Conservation (phyloP, 2,797 vertebrate genomes). For the Hypotaenidia okinawae region DNA sequence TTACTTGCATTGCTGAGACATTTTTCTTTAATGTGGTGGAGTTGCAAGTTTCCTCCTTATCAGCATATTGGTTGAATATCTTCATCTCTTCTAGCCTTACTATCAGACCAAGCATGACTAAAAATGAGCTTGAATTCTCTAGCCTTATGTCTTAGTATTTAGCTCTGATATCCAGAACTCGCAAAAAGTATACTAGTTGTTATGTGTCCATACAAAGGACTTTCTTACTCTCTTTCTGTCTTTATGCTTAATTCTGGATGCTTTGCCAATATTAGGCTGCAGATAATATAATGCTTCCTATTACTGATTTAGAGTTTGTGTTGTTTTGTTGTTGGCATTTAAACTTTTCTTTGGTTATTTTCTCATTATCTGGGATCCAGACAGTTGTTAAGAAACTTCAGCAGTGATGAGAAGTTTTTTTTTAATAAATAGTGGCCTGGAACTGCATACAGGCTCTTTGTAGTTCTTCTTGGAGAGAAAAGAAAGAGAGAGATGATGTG, state of each 20-base stretch:
- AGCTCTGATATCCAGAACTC: not conserved
- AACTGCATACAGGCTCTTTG: not conserved
- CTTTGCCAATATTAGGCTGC: not conserved
- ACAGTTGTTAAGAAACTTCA: not conserved
- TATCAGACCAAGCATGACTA: not conserved
- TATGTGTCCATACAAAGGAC: not conserved
- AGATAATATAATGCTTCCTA: not conserved
- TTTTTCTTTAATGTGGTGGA: not conserved
- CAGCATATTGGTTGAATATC: not conserved
- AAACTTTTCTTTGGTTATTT: not conserved
- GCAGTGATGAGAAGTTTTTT: not conserved
- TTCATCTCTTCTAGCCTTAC: not conserved
- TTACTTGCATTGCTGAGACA: not conserved
- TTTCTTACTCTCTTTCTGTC: not conserved
- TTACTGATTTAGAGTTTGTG: not conserved
- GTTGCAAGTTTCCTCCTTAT: not conserved
- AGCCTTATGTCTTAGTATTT: not conserved
- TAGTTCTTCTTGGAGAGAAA: not conserved
- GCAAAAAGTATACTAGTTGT: fast-evolving
- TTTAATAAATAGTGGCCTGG: not conserved
- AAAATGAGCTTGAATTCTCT: not conserved
- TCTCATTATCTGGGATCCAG: not conserved
- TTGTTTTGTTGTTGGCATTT: not conserved
- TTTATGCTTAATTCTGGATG: not conserved
- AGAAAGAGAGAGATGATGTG: not conserved